Percentiles rank a stretch among this genome's conserved stretches.
phyloP scores from a whole-genome alignment of 2,888 invertebrate species.

The Drosophila anceps region DNA sequence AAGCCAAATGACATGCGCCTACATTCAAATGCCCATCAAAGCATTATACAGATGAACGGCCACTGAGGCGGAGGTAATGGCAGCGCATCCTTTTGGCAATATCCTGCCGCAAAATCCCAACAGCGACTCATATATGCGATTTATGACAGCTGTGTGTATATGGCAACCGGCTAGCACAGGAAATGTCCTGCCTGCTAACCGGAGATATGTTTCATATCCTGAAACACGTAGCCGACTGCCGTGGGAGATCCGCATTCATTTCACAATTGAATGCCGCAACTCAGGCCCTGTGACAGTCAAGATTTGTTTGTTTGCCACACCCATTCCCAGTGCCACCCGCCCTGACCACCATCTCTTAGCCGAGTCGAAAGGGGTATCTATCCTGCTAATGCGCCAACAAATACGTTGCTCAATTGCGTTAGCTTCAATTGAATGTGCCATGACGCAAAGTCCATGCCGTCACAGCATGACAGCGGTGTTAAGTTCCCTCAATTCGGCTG shows the following conservation, averaged over 20 bases:
- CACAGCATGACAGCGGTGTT: slow-evolving; percentile 52
- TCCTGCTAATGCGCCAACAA: slow-evolving; percentile 36
- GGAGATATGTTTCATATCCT: slow-evolving; percentile 85
- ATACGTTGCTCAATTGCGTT: slow-evolving; percentile 33
- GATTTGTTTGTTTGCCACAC: slow-evolving; percentile 64
- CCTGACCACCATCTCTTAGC: slow-evolving; percentile 15
- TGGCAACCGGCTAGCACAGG: slow-evolving; percentile 58
- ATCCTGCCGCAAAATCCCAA: slow-evolving; percentile 75
- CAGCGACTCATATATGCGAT: slow-evolving; percentile 55
- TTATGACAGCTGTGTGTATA: slow-evolving; percentile 66
- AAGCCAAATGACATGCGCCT: slow-evolving; percentile 61
- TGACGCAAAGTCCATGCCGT: slow-evolving; percentile 30
- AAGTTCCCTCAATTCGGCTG: not conserved
- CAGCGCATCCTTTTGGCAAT: slow-evolving; percentile 74
- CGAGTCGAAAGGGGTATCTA: slow-evolving; percentile 53
- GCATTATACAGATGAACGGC: slow-evolving; percentile 66
- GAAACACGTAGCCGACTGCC: slow-evolving; percentile 58
- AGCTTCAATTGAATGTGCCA: slow-evolving; percentile 52
- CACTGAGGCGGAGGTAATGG: slow-evolving; percentile 12
- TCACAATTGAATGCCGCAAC: slow-evolving; percentile 63
- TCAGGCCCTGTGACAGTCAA: slow-evolving; percentile 69
- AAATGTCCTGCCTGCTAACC: slow-evolving; percentile 85
- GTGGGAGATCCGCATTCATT: slow-evolving; percentile 58
- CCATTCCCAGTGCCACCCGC: not conserved
- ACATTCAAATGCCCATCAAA: slow-evolving; percentile 81